A percentile compares a stretch with the other conserved stretches of the same genome.
Evolutionary conservation across 2,797 vertebrate genomes (phyloP).

Genomic region (Simalia tracyae): DNA sequence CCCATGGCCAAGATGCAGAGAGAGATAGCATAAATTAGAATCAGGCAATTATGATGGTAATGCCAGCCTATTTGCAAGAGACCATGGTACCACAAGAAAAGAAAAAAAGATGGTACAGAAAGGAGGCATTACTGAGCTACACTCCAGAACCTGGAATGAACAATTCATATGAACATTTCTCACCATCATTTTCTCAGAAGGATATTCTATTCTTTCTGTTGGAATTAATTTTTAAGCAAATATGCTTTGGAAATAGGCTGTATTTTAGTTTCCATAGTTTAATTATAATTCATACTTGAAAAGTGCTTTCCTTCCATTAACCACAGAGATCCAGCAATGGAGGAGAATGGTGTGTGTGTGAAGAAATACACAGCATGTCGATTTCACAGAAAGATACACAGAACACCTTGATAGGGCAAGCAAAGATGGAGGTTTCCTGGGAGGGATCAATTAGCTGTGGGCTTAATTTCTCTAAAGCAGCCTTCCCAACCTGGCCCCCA

Average conservation of each 20-base stretch:
- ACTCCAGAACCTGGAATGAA: no score
- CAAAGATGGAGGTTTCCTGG: not conserved
- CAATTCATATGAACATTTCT: not conserved
- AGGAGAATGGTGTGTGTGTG: not conserved
- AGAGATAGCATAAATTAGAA: not conserved
- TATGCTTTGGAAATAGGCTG: not conserved
- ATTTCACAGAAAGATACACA: not conserved
- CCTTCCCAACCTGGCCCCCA: not conserved
- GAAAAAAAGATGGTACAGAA: not conserved
- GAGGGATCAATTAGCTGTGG: not conserved
- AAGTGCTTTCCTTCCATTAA: not conserved
- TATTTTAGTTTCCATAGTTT: not conserved
- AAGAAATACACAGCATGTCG: not conserved
- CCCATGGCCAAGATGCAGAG: not conserved
- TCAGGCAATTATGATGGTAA: not conserved
- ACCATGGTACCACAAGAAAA: not conserved
- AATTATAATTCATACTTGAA: not conserved
- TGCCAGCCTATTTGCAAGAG: not conserved
- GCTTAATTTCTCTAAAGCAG: not conserved
- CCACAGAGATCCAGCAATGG: not conserved
- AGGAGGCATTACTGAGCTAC: not conserved
- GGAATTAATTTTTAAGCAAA: not conserved
- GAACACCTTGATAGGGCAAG: not conserved
- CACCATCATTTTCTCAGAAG: not conserved
- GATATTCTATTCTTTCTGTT: not conserved